A percentile compares a stretch with the other conserved stretches of the same genome.
These are phyloP conservation scores for Cyprinus carpio DNA, from an alignment of 2,113 vertebrate genomes.

Conservation along the genomic window DNA sequence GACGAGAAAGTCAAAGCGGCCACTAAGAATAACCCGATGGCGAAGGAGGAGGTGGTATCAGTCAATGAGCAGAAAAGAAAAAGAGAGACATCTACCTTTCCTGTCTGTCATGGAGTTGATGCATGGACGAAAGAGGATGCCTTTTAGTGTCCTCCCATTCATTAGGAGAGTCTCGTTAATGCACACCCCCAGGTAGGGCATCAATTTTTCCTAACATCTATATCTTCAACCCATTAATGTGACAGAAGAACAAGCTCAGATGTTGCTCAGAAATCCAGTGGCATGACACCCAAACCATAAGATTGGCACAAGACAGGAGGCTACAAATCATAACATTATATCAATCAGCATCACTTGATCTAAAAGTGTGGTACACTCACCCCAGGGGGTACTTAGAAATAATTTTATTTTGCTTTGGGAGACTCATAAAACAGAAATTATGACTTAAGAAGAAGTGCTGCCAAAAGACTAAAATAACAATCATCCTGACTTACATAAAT, in stretches of 20 bases:
- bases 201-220: conserved; percentile 48
- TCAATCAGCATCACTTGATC: conserved; percentile 1
- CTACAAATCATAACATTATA: conserved; percentile 2
- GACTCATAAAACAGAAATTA: not conserved
- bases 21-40: conserved; percentile 34
- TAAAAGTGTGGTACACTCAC: not conserved
- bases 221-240: conserved; percentile 40
- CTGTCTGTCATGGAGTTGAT: conserved; percentile 40
- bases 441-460: not conserved
- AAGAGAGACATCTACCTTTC: conserved; percentile 39
- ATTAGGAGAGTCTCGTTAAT: conserved; percentile 55
- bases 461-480: not conserved
- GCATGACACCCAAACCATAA: conserved; percentile 37
- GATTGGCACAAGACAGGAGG: not conserved
- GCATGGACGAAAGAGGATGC: conserved; percentile 39
- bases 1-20: conserved; percentile 2
- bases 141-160: conserved; percentile 53
- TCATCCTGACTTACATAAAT: not conserved
- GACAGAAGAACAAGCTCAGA: conserved; percentile 42
- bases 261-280: conserved; percentile 2
- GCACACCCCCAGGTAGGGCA: conserved; percentile 23
- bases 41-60: conserved; percentile 26
- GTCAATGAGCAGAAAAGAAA: conserved; percentile 36
- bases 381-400: not conserved
- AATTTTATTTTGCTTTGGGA: not conserved